Evolutionary conservation across 2,888 invertebrate genomes (phyloP), one percentile per base, ranked within the genome.

Genomic region (Malthinus seriepunctatus): DNA sequence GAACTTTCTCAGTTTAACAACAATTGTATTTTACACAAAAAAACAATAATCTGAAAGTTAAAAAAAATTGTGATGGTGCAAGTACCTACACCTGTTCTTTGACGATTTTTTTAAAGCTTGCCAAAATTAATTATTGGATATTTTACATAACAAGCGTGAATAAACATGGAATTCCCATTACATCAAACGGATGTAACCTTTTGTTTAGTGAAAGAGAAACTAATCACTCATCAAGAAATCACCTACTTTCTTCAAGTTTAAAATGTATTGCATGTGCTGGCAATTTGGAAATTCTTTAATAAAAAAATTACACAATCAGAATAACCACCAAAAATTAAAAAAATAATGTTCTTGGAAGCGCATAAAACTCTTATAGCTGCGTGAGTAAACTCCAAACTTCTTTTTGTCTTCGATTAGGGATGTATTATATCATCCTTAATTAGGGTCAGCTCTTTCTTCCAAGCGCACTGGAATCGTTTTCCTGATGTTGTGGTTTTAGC

Each of bases 181-280:
- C 65, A 55, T 64, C 65, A 65, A 69, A 56, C 69, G 67, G 67
- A 69, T 67, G 63, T 65, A 38, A 47, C 51, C 56, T 52, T 53
- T 56, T 42, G 54, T 54, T 64, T 54, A 62, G 64, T 63, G 69
- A 67, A 69, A 67, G 67, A 63, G 64, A 65, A 67, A 62, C 44
- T 47, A 32, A 42, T 50, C 51, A 35, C 46, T 51, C 23, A 42
- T 15, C 15, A 45, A 45, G 11, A 23, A n/a, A 23, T 23, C 23
- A 32, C 32, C 32, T 45, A 51, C 50, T 59, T 54, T 54, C 39
- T 54, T 59, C 32, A 14, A 46, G 32, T 23, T 23, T 23, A 11
- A n/a, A 2, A n/a, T 35, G 37, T 11, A 11, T 35, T 5, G 44
- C n/a, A 52, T 23, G 14, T 6, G 33, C 49, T 33, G 38, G 46